Base-by-base conservation (phyloP, 2,797 vertebrate genomes). In the Cyprinodon diabolis region DNA sequence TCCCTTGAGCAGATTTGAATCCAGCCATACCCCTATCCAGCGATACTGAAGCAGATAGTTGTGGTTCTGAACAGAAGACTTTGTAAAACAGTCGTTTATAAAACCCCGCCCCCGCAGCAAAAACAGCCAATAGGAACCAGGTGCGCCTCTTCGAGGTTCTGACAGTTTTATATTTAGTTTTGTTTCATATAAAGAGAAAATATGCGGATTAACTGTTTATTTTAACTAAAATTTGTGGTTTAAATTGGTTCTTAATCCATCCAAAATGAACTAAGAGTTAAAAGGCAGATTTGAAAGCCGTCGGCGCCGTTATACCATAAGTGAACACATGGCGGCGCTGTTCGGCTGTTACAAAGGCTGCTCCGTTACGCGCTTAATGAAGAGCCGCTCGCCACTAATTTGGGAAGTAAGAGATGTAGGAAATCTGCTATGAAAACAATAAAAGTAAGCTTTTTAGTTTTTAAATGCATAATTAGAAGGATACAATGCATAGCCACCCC, bases 1-100 rank as follows among this genome's bases (percentile, higher is more conserved):
- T 84, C 71, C 75, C 78, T 74, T 76, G 78, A 65, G 76, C 56
- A 81, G 76, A 78, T 25, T 74, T 75, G 69, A 81, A 74, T 80
- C 87, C 58, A 89, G 90, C 91, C 91, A 92, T 91, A 78, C 88
- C 90, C 88, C 78, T 89, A 75, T 69, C 57, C 86, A 66, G 79
- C 83, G 71, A 72, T 49, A 86, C 84, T 89, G 89, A 87, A 71
- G 71, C 78, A 86, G 82, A 89, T 89, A 75, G 83, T 90, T 83
- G 73, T 48, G 75, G 72, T 74, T 68, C 73, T 72, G 86, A 83
- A 79, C 80, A 86, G 78, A 30, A 21, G 73, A 89, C 89, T 91
- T 92, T 88, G 87, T 84, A 84, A 63, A 88, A 74, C 88, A 79
- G 78, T 85, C 87, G 84, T 47, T 80, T 60, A 8, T 23, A 8